phyloP scores from a whole-genome alignment of 1,140 invertebrate genomes.

The Ceratosolen fusciceps region DNA sequence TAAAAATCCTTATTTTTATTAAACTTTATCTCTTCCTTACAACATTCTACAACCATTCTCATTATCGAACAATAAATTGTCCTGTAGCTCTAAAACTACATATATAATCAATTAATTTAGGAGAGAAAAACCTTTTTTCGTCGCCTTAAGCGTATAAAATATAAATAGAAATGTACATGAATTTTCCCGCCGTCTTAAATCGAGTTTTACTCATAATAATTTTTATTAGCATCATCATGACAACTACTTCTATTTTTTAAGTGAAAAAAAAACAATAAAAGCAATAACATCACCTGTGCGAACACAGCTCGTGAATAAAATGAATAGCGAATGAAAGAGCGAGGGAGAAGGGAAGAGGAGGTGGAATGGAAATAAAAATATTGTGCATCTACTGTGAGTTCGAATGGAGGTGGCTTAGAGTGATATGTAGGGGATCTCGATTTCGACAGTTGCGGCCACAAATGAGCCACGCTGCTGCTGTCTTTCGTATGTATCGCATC shows the following conservation, averaged over 20 bases:
- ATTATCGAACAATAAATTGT: too few relatives aligned
- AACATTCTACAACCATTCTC: too few relatives aligned
- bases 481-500: slow-evolving; percentile 21
- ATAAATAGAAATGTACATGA: too few relatives aligned
- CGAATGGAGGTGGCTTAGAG: not conserved
- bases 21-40: too few relatives aligned
- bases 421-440: slow-evolving; percentile 9
- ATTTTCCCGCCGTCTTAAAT: slow-evolving; percentile 34
- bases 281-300: slow-evolving; percentile 23
- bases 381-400: not conserved
- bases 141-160: too few relatives aligned
- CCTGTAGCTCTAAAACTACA: too few relatives aligned
- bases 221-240: slow-evolving; percentile 24
- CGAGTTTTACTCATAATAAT: not conserved
- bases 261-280: not conserved
- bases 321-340: not conserved
- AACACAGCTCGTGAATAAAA: not conserved
- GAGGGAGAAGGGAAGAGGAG: not conserved
- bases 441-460: slow-evolving; percentile 61
- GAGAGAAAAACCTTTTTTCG: too few relatives aligned
- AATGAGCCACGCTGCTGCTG: slow-evolving; percentile 52
- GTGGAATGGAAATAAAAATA: slow-evolving; percentile 23
- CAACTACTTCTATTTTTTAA: not conserved
- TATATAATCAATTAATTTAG: too few relatives aligned
- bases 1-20: too few relatives aligned